A percentile compares a stretch with the other conserved stretches of the same genome.
Evolutionary conservation across 2,113 vertebrate genomes (phyloP).

Genomic region (Labeo rohita): DNA sequence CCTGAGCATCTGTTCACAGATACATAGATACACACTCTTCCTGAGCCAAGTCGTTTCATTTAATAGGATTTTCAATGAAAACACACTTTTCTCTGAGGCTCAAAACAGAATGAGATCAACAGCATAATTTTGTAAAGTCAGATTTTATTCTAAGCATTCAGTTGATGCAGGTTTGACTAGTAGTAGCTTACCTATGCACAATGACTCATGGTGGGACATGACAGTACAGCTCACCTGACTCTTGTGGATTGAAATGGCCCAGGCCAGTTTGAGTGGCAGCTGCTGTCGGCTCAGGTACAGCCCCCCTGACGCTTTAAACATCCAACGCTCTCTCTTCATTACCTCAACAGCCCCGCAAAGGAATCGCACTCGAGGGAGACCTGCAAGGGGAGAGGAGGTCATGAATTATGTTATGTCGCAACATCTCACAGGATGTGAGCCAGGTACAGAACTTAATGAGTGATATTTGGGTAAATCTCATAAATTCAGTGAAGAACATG

Average conservation of each 20-base stretch:
- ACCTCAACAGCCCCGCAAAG: constrained; percentile 85
- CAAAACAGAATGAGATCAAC: neutral
- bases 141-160: neutral
- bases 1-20: constrained; percentile 1
- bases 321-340: constrained; percentile 87
- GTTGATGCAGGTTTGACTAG: neutral
- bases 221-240: constrained; percentile 83
- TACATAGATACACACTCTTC: neutral
- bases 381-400: constrained; percentile 60
- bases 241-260: constrained; percentile 99
- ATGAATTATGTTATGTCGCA: neutral
- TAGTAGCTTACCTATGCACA: neutral
- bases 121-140: neutral
- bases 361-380: constrained; percentile 89
- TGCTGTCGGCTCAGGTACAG: constrained; percentile 87
- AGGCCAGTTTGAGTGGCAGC: constrained; percentile 92
- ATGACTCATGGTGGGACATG: neutral
- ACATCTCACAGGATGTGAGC: neutral
- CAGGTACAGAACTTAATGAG: neutral
- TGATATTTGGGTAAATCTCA: neutral
- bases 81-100: neutral
- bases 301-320: constrained; percentile 83
- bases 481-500: neutral
- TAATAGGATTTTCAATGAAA: neutral
- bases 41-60: neutral